Conservation (phyloP, 2,797 vertebrate species). For the Pangasius djambal region DNA sequence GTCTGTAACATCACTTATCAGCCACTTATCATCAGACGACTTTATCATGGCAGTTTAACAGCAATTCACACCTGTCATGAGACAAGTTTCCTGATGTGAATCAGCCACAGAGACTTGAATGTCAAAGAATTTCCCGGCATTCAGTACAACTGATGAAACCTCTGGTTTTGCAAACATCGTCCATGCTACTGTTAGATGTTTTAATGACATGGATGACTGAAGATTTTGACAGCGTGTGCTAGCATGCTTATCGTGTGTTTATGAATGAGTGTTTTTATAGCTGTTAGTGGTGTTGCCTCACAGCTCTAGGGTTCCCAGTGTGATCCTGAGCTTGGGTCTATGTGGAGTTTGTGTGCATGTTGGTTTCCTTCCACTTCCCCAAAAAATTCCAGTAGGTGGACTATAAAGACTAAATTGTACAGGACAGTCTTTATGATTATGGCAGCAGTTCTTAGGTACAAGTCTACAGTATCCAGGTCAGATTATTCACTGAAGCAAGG, state of each 20-base stretch:
- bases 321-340: background rate
- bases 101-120: background rate
- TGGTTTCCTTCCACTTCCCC: background rate
- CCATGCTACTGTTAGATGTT: background rate
- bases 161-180: background rate
- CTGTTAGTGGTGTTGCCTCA: no score
- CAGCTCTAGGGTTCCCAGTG: background rate
- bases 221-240: background rate
- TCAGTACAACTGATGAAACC: background rate
- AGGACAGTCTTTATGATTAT: background rate
- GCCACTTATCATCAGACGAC: background rate
- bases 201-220: background rate
- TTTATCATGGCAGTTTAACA: conserved; percentile 8
- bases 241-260: background rate
- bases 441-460: background rate
- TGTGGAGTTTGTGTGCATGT: background rate
- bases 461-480: background rate
- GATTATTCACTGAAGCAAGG: background rate
- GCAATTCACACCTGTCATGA: conserved; percentile 17
- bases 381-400: background rate
- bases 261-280: background rate
- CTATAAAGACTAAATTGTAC: background rate
- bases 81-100: background rate
- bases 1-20: conserved; percentile 14
- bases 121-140: background rate